Evolutionary conservation across 2,113 vertebrate species (phyloP), one percentile per base, ranked within the genome.

Genomic region (Tupaia chinensis): DNA sequence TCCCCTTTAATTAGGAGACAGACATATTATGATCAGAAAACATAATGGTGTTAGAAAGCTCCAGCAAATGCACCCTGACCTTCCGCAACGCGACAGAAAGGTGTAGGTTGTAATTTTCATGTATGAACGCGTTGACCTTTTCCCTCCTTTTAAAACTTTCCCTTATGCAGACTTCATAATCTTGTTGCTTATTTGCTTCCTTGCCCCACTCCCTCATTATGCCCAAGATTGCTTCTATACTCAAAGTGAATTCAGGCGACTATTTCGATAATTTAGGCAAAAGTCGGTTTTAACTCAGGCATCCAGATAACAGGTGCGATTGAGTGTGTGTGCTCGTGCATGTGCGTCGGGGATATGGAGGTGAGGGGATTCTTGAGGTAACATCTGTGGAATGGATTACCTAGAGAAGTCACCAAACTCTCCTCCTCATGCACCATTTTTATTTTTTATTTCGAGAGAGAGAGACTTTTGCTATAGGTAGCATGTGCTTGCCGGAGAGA

Each of bases 221-320:
- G 29, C 44, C 69, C 68, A 92, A 72, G 17, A 66, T 34, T 79
- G 22, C 63, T 27, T 90, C 70, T 87, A 53, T 61, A 63, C 6
- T 87, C 54, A 74, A 78, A 81, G 29, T 32, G 16, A 96, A 87
- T 79, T 69, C 61, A 91, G n/a, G 68, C 63, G 93, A 79, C 29
- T 56, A 44, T 91, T 91, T 93, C 69, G 81, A 82, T 92, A 74
- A 93, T 85, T 92, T 95, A 60, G 65, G 16, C 85, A 78, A 92
- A 88, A 91, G 93, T 91, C 13, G 87, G 4, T 70, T 94, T 86
- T 93, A 88, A 84, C 3, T 17, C 84, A 83, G 86, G 82, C 25
- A 32, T 70, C n/a, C 53, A 79, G 32, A 60, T 74, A 90, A 89
- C 13, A 58, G 63, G 19, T n/a, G 3, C 76, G 9, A 86, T 54